These are phyloP conservation scores for Drosophila lutescens DNA, from an alignment of 2,888 invertebrate genomes.

Conservation along the genomic window DNA sequence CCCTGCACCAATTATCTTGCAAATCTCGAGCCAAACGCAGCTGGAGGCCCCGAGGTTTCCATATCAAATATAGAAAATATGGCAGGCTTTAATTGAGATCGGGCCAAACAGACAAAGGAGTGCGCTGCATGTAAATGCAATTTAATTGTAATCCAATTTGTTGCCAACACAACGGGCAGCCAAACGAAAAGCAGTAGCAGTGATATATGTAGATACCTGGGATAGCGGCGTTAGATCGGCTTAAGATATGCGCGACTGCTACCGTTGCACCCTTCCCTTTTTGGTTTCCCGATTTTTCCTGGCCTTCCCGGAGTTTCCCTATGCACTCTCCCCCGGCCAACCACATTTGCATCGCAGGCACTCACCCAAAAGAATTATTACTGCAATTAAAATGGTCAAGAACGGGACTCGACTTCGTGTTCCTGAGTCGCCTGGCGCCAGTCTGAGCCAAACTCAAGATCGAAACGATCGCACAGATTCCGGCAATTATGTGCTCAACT, in stretches of 20 bases:
- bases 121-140: constrained; percentile 71
- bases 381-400: constrained; percentile 40
- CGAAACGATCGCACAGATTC: constrained; percentile 17
- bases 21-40: constrained; percentile 63
- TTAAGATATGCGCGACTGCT: constrained; percentile 66
- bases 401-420: constrained; percentile 12
- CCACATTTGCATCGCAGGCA: constrained; percentile 33
- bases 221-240: constrained; percentile 69
- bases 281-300: constrained; percentile 6
- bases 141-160: constrained; percentile 80
- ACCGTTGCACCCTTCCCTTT: constrained; percentile 57
- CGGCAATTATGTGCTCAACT: constrained; percentile 69
- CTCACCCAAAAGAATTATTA: constrained; percentile 39
- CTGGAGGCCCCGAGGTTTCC: constrained; percentile 56
- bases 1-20: constrained; percentile 59
- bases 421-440: constrained; percentile 65
- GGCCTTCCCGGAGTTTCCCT: constrained; percentile 4
- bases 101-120: constrained; percentile 49
- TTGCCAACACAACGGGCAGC: constrained; percentile 56
- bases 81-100: constrained; percentile 68
- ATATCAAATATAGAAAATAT: constrained; percentile 61
- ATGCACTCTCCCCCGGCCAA: constrained; percentile 1
- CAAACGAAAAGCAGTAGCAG: constrained; percentile 57
- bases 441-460: constrained; percentile 58
- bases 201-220: constrained; percentile 52